phyloP scores from a whole-genome alignment of 2,113 vertebrate genomes.

The Cyanoderma ruficeps region DNA sequence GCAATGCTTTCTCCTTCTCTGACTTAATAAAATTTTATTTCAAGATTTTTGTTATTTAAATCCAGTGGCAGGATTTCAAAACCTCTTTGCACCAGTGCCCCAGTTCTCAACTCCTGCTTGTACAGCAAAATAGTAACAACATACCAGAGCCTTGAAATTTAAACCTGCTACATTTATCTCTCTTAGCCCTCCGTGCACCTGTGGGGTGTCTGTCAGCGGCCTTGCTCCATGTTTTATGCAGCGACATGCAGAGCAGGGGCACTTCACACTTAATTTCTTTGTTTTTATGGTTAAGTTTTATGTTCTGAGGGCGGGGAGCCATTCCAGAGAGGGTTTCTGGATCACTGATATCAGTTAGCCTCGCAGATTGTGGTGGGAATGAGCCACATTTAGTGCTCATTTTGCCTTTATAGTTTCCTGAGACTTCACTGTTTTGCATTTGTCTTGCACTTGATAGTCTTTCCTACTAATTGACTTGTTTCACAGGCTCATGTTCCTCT shows the following conservation, averaged over 20 bases:
- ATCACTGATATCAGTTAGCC: background rate
- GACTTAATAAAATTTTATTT: background rate
- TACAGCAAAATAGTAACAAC: background rate
- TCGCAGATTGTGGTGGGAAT: background rate
- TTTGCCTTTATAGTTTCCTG: background rate
- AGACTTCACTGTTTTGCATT: background rate
- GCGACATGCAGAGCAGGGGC: background rate
- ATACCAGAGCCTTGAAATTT: background rate
- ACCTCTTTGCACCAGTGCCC: background rate
- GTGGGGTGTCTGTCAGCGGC: background rate
- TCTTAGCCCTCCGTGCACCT: background rate
- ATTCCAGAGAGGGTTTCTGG: background rate
- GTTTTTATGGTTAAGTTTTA: background rate
- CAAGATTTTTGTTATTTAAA: background rate
- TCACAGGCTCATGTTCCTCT: background rate
- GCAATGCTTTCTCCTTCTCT: background rate
- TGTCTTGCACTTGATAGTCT: background rate
- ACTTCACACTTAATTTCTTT: background rate
- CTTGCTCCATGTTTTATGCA: background rate
- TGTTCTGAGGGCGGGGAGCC: background rate
- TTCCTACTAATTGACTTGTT: background rate
- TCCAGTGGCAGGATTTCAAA: background rate
- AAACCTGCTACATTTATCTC: background rate
- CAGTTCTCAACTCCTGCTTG: background rate
- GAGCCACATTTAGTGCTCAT: background rate